Evolutionary conservation across 2,797 vertebrate genomes (phyloP).

Genomic region (Syngnathus rostellatus): DNA sequence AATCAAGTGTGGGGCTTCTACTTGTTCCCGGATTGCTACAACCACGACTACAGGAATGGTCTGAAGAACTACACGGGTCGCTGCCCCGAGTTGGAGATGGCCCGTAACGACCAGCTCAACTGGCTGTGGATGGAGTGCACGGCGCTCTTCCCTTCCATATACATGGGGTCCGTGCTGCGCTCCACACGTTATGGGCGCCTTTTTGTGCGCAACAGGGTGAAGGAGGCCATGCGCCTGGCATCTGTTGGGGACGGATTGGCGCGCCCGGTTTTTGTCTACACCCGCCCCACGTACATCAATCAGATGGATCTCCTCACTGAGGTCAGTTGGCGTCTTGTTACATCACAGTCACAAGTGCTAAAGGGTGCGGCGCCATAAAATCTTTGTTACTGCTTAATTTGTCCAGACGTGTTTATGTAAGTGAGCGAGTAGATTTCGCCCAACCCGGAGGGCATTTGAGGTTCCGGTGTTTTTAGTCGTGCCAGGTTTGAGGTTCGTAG

Average conservation of each 20-base stretch:
- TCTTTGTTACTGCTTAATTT: not conserved
- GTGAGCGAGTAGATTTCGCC: too few relatives aligned
- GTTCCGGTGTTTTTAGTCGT: too few relatives aligned
- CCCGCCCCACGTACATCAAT: slow-evolving; percentile 80
- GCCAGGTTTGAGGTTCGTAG: not conserved
- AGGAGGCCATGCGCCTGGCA: slow-evolving; percentile 87
- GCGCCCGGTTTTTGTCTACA: slow-evolving; percentile 90
- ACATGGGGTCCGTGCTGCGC: slow-evolving; percentile 71
- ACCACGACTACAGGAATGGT: slow-evolving; percentile 84
- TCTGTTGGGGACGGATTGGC: slow-evolving; percentile 73
- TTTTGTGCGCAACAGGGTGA: slow-evolving; percentile 87
- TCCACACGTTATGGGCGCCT: slow-evolving; percentile 75
- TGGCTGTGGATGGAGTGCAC: slow-evolving; percentile 94
- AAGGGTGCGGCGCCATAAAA: not conserved
- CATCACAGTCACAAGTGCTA: not conserved
- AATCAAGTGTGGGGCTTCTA: slow-evolving; percentile 94
- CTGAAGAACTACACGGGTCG: slow-evolving; percentile 82
- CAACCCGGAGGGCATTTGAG: too few relatives aligned
- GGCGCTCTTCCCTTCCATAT: slow-evolving; percentile 89
- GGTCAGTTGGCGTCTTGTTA: slow-evolving; percentile 66
- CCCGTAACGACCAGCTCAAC: slow-evolving; percentile 80
- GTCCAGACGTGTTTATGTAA: not conserved
- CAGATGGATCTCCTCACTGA: slow-evolving; percentile 72
- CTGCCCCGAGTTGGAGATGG: slow-evolving; percentile 79
- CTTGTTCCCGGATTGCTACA: slow-evolving; percentile 97